Percentiles rank a stretch among this genome's conserved stretches.
Conservation (phyloP, 2,888 invertebrate genomes). For the Sisyra nigra region DNA sequence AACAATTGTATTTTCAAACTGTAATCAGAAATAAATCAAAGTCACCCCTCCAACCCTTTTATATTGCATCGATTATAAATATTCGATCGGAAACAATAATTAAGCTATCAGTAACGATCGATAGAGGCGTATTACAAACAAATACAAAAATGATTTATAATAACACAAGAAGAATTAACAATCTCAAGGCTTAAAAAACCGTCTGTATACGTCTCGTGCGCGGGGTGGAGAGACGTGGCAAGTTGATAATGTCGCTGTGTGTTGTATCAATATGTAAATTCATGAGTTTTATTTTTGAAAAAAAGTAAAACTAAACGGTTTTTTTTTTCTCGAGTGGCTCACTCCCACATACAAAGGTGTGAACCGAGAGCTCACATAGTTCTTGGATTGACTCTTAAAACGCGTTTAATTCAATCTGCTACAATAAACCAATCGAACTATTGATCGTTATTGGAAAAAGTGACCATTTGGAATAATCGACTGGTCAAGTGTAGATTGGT, state of each 20-base stretch:
- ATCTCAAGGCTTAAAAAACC: too few species aligned
- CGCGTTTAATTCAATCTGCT: constrained; percentile 1
- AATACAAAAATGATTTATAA: too few species aligned
- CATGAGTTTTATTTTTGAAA: background rate
- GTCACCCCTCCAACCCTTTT: too few species aligned
- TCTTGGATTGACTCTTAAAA: background rate
- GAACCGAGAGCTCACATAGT: constrained; percentile 4
- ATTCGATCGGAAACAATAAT: too few species aligned
- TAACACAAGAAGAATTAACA: too few species aligned
- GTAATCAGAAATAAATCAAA: too few species aligned
- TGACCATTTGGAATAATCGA: background rate
- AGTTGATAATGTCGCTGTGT: background rate
- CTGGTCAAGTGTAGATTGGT: background rate
- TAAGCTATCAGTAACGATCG: too few species aligned
- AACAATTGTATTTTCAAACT: too few species aligned
- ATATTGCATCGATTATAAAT: too few species aligned
- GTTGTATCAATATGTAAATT: background rate
- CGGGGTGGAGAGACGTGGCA: background rate
- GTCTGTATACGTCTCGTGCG: too few species aligned
- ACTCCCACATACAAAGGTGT: constrained; percentile 5
- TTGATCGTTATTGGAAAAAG: background rate
- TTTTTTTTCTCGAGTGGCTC: too few species aligned
- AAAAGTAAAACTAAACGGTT: background rate
- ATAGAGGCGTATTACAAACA: too few species aligned
- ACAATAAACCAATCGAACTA: background rate